These are phyloP conservation scores for Meloidogyne hapla DNA, from an alignment of 1,140 invertebrate genomes.

Conservation along the genomic window DNA sequence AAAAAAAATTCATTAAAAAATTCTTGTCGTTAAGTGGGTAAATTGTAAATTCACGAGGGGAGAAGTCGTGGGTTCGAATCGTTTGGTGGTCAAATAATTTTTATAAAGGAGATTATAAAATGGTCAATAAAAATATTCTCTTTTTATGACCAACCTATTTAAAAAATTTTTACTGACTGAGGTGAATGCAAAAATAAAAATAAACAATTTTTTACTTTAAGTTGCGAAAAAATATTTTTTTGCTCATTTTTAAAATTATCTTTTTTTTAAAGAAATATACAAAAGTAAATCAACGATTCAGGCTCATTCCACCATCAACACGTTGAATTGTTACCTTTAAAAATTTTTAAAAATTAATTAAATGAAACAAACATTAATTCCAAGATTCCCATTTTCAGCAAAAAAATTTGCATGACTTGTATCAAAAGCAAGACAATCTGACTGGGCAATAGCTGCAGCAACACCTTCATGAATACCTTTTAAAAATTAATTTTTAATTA, in stretches of 20 bases:
- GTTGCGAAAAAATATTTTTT: not conserved
- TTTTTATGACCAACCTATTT: too few relatives aligned
- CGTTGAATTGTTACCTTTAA: constrained; percentile 26
- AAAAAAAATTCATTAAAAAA: too few relatives aligned
- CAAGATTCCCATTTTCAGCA: constrained; percentile 97
- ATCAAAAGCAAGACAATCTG: constrained; percentile 97
- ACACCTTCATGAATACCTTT: constrained; percentile 93
- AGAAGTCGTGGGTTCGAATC: too few relatives aligned
- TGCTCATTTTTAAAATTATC: not conserved
- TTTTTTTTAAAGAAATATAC: not conserved
- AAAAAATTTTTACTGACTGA: too few relatives aligned
- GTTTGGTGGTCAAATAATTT: too few relatives aligned
- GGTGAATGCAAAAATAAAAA: too few relatives aligned
- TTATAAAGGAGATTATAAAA: too few relatives aligned
- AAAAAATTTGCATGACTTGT: constrained; percentile 95
- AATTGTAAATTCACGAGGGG: too few relatives aligned
- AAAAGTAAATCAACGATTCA: not conserved
- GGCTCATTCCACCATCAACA: constrained; percentile 9
- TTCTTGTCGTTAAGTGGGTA: too few relatives aligned
- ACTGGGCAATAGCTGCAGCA: constrained; percentile 93
- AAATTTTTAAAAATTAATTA: not conserved
- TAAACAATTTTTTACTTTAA: not conserved
- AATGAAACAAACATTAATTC: constrained; percentile 83
- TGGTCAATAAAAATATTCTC: too few relatives aligned
- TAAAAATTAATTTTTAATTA: too few relatives aligned